Conservation (phyloP, 2,888 invertebrate species). For the Cephus nigrinus region DNA sequence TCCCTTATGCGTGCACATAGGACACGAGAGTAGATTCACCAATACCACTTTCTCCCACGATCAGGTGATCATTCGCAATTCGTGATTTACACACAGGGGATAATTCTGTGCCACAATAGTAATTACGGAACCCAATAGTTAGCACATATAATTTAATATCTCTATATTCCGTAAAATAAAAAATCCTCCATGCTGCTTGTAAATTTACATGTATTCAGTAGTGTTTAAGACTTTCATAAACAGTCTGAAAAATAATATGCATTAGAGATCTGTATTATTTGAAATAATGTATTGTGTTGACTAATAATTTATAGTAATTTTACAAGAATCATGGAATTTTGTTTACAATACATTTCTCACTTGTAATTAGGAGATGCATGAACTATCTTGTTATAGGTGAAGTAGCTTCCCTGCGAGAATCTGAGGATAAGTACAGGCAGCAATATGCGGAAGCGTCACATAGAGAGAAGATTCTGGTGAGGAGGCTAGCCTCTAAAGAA, state of each 20-base stretch:
- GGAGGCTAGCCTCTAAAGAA: constrained; percentile 93
- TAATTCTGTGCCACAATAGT: constrained; percentile 16
- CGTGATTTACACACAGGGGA: constrained; percentile 15
- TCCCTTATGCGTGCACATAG: constrained; percentile 48
- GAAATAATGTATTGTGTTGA: background rate
- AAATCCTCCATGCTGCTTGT: constrained; percentile 16
- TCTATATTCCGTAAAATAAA: constrained; percentile 10
- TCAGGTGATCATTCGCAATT: constrained; percentile 17
- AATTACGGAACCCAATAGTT: constrained; percentile 14
- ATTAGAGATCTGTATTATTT: background rate
- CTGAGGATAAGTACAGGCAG: constrained; percentile 82
- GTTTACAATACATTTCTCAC: background rate
- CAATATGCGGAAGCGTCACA: constrained; percentile 89
- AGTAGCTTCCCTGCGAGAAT: constrained; percentile 78
- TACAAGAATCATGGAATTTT: background rate
- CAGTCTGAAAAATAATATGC: background rate
- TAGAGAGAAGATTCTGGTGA: constrained; percentile 91
- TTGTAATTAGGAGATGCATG: constrained; percentile 30
- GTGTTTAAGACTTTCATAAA: background rate
- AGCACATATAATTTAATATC: constrained; percentile 19
- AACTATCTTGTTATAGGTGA: constrained; percentile 71
- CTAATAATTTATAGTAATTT: background rate
- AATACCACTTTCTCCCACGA: constrained; percentile 13
- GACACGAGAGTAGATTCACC: constrained; percentile 42
- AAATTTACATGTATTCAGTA: constrained; percentile 6